Conservation (phyloP, 2,797 vertebrate species). For the Botia almorhae region DNA sequence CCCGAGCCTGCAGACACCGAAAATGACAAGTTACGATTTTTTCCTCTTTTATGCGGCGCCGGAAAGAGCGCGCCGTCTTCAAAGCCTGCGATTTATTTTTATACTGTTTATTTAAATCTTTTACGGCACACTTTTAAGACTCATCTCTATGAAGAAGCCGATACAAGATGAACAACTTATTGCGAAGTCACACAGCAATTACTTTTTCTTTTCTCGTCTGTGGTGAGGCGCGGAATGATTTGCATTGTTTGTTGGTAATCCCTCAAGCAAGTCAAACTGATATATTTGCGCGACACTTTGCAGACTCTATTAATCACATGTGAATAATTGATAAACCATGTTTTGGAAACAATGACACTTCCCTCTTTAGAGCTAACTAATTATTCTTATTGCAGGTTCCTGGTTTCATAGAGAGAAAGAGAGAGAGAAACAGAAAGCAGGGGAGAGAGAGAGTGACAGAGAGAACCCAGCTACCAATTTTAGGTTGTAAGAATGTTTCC, state of each 20-base stretch:
- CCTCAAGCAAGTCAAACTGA: slow-evolving; percentile 41
- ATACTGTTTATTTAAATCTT: slow-evolving; percentile 52
- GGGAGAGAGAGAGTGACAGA: neutral
- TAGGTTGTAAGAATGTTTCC: too few species aligned
- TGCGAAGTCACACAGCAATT: slow-evolving; percentile 36
- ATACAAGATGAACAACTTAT: slow-evolving; percentile 24
- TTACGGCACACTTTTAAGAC: slow-evolving; percentile 9
- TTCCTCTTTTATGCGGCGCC: neutral
- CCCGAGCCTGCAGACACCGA: slow-evolving; percentile 13
- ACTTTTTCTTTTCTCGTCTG: slow-evolving; percentile 9
- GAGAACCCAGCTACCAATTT: neutral
- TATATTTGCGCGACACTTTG: slow-evolving; percentile 45
- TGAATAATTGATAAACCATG: slow-evolving; percentile 62
- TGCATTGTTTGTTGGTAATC: slow-evolving; percentile 47
- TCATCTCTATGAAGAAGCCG: slow-evolving; percentile 1
- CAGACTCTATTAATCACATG: slow-evolving; percentile 58
- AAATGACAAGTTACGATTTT: slow-evolving; percentile 42
- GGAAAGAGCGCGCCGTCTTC: slow-evolving; percentile 44
- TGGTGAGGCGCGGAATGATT: slow-evolving; percentile 22
- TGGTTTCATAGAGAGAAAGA: slow-evolving; percentile 18
- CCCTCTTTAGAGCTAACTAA: slow-evolving; percentile 59
- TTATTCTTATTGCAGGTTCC: slow-evolving; percentile 46
- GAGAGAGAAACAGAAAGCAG: neutral
- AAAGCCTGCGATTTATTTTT: too few species aligned
- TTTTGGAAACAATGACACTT: slow-evolving; percentile 61